Conservation (phyloP, 2,888 invertebrate genomes). For the Pristionchus entomophagus region DNA sequence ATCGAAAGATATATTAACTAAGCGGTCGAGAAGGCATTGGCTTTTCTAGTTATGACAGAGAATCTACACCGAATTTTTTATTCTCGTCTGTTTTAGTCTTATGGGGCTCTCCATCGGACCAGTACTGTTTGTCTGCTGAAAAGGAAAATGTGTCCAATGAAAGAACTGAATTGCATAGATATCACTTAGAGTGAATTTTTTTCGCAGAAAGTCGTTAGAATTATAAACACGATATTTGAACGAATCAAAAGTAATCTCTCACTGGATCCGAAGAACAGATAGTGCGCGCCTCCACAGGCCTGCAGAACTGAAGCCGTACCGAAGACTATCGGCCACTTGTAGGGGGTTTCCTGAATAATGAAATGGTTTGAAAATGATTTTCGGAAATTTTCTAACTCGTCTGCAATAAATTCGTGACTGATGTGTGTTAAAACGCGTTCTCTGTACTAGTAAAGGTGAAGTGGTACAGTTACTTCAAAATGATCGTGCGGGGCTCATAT, state of each 20-base stretch:
- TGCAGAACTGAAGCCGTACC: neutral
- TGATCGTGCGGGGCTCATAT: too few relatives aligned
- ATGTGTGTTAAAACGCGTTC: too few relatives aligned
- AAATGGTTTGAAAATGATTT: neutral
- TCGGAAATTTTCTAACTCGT: too few relatives aligned
- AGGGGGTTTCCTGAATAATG: neutral
- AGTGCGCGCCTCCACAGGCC: neutral
- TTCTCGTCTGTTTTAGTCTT: too few relatives aligned
- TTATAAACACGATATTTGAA: too few relatives aligned
- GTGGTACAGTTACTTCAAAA: too few relatives aligned
- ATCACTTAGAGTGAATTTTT: too few relatives aligned
- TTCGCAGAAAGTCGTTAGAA: too few relatives aligned
- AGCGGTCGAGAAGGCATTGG: too few relatives aligned
- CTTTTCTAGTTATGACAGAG: neutral
- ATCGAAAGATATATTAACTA: too few relatives aligned
- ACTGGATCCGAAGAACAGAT: constrained; percentile 42
- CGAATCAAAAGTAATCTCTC: neutral
- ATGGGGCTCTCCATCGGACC: neutral
- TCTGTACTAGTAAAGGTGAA: too few relatives aligned
- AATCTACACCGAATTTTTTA: neutral
- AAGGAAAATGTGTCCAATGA: neutral
- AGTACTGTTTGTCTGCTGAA: constrained; percentile 5
- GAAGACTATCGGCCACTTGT: constrained; percentile 43
- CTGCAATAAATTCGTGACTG: too few relatives aligned
- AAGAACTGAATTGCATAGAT: neutral